Base-by-base conservation (phyloP, 2,797 vertebrate genomes). In the Thaleichthys pacificus region DNA sequence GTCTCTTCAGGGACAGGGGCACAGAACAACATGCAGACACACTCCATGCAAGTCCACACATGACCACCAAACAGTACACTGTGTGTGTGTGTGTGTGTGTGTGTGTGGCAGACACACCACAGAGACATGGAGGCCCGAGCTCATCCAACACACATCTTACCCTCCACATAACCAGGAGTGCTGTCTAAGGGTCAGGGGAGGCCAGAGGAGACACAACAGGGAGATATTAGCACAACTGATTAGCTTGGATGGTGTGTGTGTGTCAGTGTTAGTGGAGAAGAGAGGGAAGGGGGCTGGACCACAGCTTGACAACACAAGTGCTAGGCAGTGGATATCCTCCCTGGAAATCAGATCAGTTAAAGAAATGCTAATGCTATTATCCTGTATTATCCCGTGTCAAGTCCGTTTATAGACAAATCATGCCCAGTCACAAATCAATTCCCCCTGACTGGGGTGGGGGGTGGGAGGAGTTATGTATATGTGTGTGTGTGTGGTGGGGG, bases 151-250 rank as follows among this genome's bases (percentile, higher is more conserved):
- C 71, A 61, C 82, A 71, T 90, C 95, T 97, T 96, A 97, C 95
- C 95, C 85, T 97, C 94, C 87, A 91, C 89, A 84, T 94, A 94
- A 91, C 94, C 94, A 93, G 94, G 93, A 85, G 93, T 91, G 85
- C 92, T 95, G 89, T 97, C 96, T 97, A 96, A 94, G 91, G 84
- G 93, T 92, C 66, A 70, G 76, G 69, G 69, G 71, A 24, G 17
- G 38, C 60, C 93, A 38, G 85, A 77, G 78, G 73, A 91, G 68
- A 87, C 82, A 90, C 81, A 88, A 84, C 81, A 89, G 78, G 69
- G 80, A 74, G 71, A 80, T 75, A 89, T 92, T 90, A 93, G 83
- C 66, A 58, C 24, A 26, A 28, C 32, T 35, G 5, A 8, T 35
- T 35, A 35, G 32, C 32, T 35, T 35, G 32, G 32, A 35, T 35